These are phyloP conservation scores for Galbula dea DNA, from an alignment of 2,113 vertebrate genomes.

Conservation along the genomic window DNA sequence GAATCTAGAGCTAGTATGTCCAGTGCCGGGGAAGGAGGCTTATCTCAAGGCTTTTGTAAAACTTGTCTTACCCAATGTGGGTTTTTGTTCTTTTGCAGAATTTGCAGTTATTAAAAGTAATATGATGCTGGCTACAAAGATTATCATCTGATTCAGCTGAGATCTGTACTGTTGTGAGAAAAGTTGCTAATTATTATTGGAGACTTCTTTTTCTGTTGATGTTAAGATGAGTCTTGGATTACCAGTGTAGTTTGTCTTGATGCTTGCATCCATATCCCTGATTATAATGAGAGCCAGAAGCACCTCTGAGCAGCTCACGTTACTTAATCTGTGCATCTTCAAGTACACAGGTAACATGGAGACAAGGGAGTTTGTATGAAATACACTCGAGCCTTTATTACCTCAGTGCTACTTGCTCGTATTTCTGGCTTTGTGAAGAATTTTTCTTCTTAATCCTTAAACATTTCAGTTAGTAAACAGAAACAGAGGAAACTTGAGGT, in stretches of 20 bases:
- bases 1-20: neutral
- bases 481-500: neutral
- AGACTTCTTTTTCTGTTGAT: neutral
- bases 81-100: neutral
- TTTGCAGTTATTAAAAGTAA: neutral
- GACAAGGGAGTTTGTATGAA: neutral
- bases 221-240: neutral
- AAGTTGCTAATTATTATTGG: neutral
- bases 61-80: neutral
- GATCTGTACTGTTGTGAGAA: neutral
- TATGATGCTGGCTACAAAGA: neutral
- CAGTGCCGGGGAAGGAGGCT: neutral
- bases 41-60: neutral
- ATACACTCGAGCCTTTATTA: neutral
- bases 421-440: neutral
- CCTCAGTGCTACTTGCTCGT: neutral
- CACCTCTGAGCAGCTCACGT: slow-evolving; percentile 70
- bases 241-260: neutral
- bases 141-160: neutral
- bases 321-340: slow-evolving; percentile 67
- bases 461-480: neutral
- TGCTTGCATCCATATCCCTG: slow-evolving; percentile 67
- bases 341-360: slow-evolving; percentile 9
- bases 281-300: slow-evolving; percentile 57
- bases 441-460: neutral